Evolutionary conservation across 2,797 vertebrate species (phyloP).

Genomic region (Cichlasoma orientale): DNA sequence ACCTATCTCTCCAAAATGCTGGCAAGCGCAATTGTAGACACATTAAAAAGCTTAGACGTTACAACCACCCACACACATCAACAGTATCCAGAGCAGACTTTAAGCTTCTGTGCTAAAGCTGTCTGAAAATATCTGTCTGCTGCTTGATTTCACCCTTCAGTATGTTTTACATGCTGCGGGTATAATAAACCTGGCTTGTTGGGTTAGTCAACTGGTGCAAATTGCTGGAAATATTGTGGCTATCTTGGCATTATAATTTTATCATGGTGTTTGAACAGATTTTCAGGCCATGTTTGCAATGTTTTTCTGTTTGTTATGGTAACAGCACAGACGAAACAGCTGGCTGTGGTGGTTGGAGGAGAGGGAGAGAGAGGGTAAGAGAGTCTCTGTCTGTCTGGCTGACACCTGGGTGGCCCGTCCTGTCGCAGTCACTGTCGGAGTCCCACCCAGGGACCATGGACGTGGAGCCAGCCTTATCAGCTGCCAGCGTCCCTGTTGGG

Average conservation of each 20-base stretch:
- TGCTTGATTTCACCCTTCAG: slow-evolving; percentile 14
- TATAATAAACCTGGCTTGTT: slow-evolving; percentile 15
- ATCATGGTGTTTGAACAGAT: slow-evolving; percentile 6
- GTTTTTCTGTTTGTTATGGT: slow-evolving; percentile 14
- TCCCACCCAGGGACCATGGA: slow-evolving; percentile 39
- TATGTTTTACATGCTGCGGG: slow-evolving; percentile 24
- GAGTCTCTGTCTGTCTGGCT: slow-evolving; percentile 29
- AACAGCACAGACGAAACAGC: slow-evolving; percentile 47
- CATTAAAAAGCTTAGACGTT: slow-evolving; percentile 44
- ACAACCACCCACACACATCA: slow-evolving; percentile 32
- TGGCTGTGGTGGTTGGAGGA: slow-evolving; percentile 27
- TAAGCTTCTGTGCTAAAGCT: slow-evolving; percentile 24
- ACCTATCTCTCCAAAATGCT: slow-evolving; percentile 35
- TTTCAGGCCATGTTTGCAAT: slow-evolving; percentile 3
- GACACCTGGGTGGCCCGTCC: slow-evolving; percentile 62
- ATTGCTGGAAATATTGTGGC: slow-evolving; percentile 12
- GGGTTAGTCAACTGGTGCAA: slow-evolving; percentile 25
- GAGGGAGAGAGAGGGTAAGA: not conserved
- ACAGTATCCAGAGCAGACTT: slow-evolving; percentile 21
- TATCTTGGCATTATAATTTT: slow-evolving; percentile 4
- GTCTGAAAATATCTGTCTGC: slow-evolving; percentile 22
- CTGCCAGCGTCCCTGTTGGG: slow-evolving; percentile 65
- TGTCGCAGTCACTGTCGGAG: slow-evolving; percentile 36
- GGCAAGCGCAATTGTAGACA: slow-evolving; percentile 29
- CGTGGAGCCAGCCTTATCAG: slow-evolving; percentile 56